These are phyloP conservation scores for Tenrec ecaudatus DNA, from an alignment of 2,113 vertebrate species.

Conservation along the genomic window DNA sequence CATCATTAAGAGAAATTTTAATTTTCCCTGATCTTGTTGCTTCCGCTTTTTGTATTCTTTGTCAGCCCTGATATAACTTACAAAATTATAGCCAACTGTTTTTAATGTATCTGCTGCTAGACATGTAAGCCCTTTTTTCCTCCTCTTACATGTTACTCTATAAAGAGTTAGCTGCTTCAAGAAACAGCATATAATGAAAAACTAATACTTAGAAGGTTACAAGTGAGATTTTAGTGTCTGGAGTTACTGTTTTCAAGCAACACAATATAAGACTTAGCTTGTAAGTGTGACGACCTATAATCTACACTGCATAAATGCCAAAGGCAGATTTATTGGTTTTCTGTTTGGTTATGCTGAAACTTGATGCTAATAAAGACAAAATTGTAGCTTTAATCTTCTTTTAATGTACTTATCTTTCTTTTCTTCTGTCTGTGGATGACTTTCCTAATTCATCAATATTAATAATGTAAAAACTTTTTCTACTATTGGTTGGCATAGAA, in stretches of 20 bases:
- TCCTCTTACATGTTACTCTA: neutral
- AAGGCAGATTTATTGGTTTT: conserved; percentile 44
- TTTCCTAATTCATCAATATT: neutral
- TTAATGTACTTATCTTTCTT: neutral
- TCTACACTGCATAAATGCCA: neutral
- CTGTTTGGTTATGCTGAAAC: conserved; percentile 35
- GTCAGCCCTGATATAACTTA: neutral
- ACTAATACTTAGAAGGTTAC: neutral
- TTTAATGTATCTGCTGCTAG: neutral
- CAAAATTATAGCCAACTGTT: neutral
- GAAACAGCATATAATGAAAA: neutral
- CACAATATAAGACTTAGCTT: neutral
- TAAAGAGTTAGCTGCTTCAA: neutral
- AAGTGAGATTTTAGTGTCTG: conserved; percentile 15
- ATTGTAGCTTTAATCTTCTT: neutral
- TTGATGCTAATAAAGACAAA: neutral
- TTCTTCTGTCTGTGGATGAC: neutral
- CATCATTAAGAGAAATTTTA: neutral
- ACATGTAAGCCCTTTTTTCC: neutral
- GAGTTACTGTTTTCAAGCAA: conserved; percentile 18
- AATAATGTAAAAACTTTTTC: conserved; percentile 52
- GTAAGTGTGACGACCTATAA: neutral
- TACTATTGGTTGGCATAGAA: neutral
- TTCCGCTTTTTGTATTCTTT: neutral
- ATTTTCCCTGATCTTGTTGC: neutral